A percentile compares a stretch with the other conserved stretches of the same genome.
phyloP scores from a whole-genome alignment of 1,140 invertebrate species.

The Portunus trituberculatus region DNA sequence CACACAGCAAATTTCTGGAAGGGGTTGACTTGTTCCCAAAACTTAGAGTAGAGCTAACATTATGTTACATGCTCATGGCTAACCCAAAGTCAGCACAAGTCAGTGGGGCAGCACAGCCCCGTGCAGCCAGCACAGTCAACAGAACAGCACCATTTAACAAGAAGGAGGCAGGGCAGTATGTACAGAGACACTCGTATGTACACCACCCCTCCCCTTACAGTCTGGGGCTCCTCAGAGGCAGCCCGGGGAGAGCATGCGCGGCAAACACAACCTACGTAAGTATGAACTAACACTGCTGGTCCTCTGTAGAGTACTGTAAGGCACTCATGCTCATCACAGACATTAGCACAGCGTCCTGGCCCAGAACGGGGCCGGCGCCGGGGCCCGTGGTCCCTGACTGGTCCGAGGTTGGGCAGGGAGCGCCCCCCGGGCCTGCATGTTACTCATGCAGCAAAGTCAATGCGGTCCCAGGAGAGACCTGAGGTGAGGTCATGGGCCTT shows the following conservation, averaged over 20 bases:
- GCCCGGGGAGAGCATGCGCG: constrained; percentile 12
- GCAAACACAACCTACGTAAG: background rate
- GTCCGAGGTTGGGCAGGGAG: background rate
- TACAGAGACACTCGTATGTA: constrained; percentile 70
- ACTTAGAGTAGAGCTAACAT: constrained; percentile 52
- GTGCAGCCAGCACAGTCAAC: constrained; percentile 25
- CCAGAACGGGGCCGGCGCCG: background rate
- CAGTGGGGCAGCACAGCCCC: constrained; percentile 3
- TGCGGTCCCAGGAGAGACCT: constrained; percentile 70
- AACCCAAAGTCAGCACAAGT: constrained; percentile 8
- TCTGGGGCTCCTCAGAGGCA: background rate
- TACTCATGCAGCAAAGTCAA: constrained; percentile 70
- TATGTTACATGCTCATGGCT: background rate
- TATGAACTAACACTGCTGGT: constrained; percentile 13
- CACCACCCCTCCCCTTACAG: constrained; percentile 31
- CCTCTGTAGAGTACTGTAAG: constrained; percentile 11
- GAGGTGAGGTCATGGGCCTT: constrained; percentile 71
- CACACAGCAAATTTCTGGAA: constrained; percentile 71
- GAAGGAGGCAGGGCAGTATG: constrained; percentile 57
- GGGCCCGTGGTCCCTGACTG: background rate
- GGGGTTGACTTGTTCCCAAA: constrained; percentile 73
- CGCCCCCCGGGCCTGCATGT: background rate
- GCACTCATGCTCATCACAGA: constrained; percentile 18
- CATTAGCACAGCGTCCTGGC: constrained; percentile 17
- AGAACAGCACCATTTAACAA: constrained; percentile 72